phyloP scores from a whole-genome alignment of 1,140 invertebrate species.

The Magallana ariakensis region DNA sequence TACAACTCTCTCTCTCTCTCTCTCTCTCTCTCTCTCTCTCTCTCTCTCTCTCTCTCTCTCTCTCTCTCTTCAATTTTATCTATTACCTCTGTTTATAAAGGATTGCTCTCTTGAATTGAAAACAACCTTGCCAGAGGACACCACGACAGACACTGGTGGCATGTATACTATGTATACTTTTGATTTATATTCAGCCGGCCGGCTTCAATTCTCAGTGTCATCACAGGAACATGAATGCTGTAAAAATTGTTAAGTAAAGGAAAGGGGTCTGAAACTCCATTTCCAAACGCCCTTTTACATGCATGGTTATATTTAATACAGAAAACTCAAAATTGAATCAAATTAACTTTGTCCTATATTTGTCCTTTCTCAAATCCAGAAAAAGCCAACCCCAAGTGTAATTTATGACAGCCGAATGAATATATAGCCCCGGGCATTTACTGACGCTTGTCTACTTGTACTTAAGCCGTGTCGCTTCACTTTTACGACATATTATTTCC shows the following conservation, averaged over 20 bases:
- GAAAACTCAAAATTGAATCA: background rate
- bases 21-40: constrained; percentile 41
- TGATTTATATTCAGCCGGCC: background rate
- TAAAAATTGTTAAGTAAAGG: too few species aligned
- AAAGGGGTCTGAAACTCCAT: too few species aligned
- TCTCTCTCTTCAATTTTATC: constrained; percentile 25
- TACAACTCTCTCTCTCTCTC: constrained; percentile 9
- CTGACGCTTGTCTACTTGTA: constrained; percentile 19
- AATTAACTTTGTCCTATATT: constrained; percentile 30
- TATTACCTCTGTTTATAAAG: too few species aligned
- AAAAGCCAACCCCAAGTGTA: constrained; percentile 4
- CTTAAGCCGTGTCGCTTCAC: constrained; percentile 5
- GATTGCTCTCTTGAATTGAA: background rate
- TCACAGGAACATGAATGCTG: too few species aligned
- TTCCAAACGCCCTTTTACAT: too few species aligned
- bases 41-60: constrained; percentile 36
- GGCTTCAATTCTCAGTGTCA: background rate
- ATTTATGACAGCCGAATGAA: constrained; percentile 12
- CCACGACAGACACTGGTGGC: background rate
- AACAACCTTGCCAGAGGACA: constrained; percentile 25
- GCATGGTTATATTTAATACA: too few species aligned
- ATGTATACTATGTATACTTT: background rate
- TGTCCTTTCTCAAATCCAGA: constrained; percentile 19
- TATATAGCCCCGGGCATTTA: constrained; percentile 6
- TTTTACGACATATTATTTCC: constrained; percentile 21